Conservation (phyloP, 2,113 vertebrate species). For the Catharus fuscescens region DNA sequence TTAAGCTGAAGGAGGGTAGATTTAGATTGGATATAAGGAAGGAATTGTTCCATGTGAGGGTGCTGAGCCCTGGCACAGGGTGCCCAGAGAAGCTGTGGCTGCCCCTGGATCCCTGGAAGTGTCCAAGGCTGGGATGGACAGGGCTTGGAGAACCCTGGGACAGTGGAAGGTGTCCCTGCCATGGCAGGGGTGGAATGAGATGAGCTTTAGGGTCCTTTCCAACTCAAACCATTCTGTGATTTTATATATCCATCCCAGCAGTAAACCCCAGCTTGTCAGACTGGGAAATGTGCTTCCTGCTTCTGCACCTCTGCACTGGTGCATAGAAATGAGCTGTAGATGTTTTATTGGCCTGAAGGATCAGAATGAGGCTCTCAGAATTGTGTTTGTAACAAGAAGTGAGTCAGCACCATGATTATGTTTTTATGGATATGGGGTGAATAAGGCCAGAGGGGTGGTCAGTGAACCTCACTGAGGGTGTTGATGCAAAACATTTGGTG, state of each 20-base stretch:
- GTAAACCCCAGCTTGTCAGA: neutral
- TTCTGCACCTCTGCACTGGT: neutral
- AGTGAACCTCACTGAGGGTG: neutral
- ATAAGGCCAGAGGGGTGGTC: neutral
- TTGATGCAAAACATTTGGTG: rapidly evolving
- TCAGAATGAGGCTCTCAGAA: neutral
- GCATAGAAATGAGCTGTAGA: neutral
- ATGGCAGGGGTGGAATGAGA: rapidly evolving
- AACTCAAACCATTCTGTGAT: neutral
- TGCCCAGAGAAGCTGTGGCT: neutral
- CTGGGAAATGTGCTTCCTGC: neutral
- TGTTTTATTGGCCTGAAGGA: neutral
- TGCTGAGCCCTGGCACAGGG: rapidly evolving
- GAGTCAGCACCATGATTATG: neutral
- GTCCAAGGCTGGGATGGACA: rapidly evolving
- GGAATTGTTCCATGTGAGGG: rapidly evolving
- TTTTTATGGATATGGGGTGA: neutral
- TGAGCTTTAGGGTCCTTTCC: neutral
- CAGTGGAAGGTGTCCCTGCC: neutral
- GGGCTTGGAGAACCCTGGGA: rapidly evolving
- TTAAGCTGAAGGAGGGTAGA: neutral
- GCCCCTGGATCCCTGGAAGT: neutral
- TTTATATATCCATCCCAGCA: rapidly evolving
- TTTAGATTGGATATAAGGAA: neutral
- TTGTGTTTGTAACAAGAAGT: neutral